Evolutionary conservation across 2,888 invertebrate species (phyloP).

Genomic region (Eurois occulta): DNA sequence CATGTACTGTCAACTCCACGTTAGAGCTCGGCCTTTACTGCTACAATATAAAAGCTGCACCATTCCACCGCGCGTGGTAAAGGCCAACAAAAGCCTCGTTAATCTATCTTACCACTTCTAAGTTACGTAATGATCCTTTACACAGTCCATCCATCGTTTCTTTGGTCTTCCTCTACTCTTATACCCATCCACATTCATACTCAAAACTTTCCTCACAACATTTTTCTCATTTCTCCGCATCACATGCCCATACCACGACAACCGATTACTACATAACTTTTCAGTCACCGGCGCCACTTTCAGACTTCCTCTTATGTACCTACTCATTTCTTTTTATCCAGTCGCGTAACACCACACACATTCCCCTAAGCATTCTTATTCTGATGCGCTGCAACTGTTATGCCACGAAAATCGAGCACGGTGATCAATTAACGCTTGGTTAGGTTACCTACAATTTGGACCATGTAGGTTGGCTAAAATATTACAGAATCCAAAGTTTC

Average conservation of each 20-base stretch:
- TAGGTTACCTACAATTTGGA: neutral
- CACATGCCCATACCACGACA: too few relatives aligned
- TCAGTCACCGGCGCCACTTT: too few relatives aligned
- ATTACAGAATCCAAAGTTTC: neutral
- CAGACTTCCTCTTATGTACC: too few relatives aligned
- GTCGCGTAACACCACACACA: too few relatives aligned
- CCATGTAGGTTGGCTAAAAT: neutral
- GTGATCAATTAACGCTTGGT: neutral
- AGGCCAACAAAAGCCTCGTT: neutral
- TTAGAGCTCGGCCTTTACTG: neutral
- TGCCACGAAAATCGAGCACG: neutral
- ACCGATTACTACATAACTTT: too few relatives aligned
- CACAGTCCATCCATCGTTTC: too few relatives aligned
- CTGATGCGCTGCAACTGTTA: neutral
- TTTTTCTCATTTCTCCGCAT: too few relatives aligned
- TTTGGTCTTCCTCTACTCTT: too few relatives aligned
- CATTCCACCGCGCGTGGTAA: neutral
- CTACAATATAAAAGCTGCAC: neutral
- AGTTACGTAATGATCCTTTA: neutral
- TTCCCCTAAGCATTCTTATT: too few relatives aligned
- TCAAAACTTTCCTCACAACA: too few relatives aligned
- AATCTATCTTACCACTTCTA: neutral
- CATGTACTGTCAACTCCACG: neutral
- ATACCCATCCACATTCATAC: too few relatives aligned
- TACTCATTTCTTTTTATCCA: too few relatives aligned